Percentiles rank a stretch among this genome's conserved stretches.
phyloP scores from a whole-genome alignment of 1,140 invertebrate species.

The Lycorma delicatula region DNA sequence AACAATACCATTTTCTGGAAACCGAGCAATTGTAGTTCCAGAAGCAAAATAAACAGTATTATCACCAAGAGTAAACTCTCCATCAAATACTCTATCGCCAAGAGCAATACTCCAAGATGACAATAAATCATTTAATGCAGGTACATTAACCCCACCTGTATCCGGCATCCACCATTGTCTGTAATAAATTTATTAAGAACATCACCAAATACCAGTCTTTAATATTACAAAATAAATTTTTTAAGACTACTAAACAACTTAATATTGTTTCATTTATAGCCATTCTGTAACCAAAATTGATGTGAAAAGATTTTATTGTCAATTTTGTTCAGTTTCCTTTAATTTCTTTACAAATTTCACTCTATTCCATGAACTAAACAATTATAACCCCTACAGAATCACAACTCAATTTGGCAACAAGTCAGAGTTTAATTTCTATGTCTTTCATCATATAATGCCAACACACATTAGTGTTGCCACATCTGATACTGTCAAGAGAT shows the following conservation, averaged over 20 bases:
- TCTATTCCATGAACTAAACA: too few relatives aligned
- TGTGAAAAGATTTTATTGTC: too few relatives aligned
- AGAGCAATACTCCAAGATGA: constrained; percentile 74
- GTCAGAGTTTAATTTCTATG: too few relatives aligned
- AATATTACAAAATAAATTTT: not conserved
- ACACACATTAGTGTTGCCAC: too few relatives aligned
- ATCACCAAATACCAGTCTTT: not conserved
- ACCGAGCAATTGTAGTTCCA: constrained; percentile 71
- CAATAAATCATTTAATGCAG: constrained; percentile 85
- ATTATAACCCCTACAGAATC: too few relatives aligned
- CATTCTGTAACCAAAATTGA: too few relatives aligned
- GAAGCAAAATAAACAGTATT: constrained; percentile 87
- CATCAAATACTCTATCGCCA: constrained; percentile 79
- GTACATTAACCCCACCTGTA: constrained; percentile 91
- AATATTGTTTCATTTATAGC: not conserved
- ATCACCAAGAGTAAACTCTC: constrained; percentile 76
- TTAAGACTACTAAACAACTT: not conserved
- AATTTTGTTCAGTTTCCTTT: too few relatives aligned
- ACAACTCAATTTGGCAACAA: too few relatives aligned
- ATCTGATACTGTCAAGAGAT: too few relatives aligned
- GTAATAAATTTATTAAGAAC: constrained; percentile 28
- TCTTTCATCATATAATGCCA: too few relatives aligned
- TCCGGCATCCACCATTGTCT: constrained; percentile 82
- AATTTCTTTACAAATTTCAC: too few relatives aligned
- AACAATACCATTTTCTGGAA: constrained; percentile 61